Conservation (phyloP, 2,888 invertebrate genomes). For the Mimas tiliae region DNA sequence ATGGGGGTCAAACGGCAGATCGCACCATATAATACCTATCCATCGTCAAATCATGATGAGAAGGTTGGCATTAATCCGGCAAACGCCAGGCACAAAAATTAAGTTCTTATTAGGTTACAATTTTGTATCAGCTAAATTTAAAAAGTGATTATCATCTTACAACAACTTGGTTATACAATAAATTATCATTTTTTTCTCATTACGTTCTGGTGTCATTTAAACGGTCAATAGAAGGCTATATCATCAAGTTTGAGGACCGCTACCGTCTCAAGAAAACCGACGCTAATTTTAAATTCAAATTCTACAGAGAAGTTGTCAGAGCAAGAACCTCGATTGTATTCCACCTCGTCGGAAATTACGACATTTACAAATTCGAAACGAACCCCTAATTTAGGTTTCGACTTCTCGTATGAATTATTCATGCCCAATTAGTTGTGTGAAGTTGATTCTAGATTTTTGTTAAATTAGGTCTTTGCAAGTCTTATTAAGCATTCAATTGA, state of each 20-base stretch:
- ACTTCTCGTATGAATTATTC: slow-evolving; percentile 2
- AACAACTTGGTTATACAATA: too few species aligned
- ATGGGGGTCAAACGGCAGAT: too few species aligned
- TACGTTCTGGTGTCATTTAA: too few species aligned
- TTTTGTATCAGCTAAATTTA: too few species aligned
- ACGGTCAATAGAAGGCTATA: too few species aligned
- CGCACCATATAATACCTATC: too few species aligned
- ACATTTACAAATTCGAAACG: slow-evolving; percentile 3
- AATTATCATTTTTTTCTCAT: too few species aligned
- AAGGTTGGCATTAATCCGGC: too few species aligned
- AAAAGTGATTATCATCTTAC: too few species aligned
- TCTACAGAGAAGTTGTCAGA: not conserved
- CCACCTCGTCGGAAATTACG: not conserved
- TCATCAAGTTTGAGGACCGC: not conserved
- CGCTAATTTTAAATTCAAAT: slow-evolving; percentile 5
- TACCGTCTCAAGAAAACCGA: not conserved
- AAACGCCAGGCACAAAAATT: too few species aligned
- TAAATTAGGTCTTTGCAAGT: slow-evolving; percentile 1
- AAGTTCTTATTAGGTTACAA: too few species aligned
- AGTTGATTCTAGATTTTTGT: not conserved
- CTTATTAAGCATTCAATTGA: not conserved
- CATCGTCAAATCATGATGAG: too few species aligned
- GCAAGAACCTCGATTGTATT: not conserved
- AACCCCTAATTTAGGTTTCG: not conserved
- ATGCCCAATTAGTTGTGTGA: slow-evolving; percentile 10